These are phyloP conservation scores for Globodera ellingtonae DNA, from an alignment of 1,140 invertebrate species.

Conservation along the genomic window DNA sequence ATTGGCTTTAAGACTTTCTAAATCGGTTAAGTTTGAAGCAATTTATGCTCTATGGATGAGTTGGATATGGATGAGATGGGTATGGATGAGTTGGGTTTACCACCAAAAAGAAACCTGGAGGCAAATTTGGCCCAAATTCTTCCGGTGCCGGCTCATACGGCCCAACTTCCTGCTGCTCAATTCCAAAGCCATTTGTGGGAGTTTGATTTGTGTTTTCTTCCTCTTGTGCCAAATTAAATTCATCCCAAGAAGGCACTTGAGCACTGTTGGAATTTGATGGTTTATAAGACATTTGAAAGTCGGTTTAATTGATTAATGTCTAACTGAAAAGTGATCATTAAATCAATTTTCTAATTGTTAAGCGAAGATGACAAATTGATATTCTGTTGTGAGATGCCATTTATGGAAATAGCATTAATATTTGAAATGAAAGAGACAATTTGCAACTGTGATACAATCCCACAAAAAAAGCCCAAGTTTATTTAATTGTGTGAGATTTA, in stretches of 20 bases:
- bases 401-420: background rate
- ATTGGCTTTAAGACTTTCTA: too few relatives aligned
- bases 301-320: background rate
- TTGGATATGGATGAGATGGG: too few relatives aligned
- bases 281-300: conserved; percentile 22
- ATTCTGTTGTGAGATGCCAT: background rate
- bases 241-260: conserved; percentile 37
- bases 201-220: background rate
- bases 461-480: too few relatives aligned
- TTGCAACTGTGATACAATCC: too few relatives aligned
- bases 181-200: conserved; percentile 7
- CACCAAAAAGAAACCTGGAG: conserved; percentile 32
- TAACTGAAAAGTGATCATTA: background rate
- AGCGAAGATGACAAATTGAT: background rate
- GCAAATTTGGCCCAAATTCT: conserved; percentile 36
- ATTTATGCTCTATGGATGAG: too few relatives aligned
- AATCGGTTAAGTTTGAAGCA: too few relatives aligned
- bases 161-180: background rate
- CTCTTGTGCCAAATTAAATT: conserved; percentile 38
- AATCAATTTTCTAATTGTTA: background rate
- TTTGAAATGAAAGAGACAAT: background rate
- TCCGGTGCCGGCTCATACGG: conserved; percentile 21
- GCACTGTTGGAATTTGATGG: conserved; percentile 9
- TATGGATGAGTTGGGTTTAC: too few relatives aligned
- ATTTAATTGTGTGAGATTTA: too few relatives aligned